Base-by-base conservation (phyloP, 2,113 vertebrate species). In the Spilogale gracilis region DNA sequence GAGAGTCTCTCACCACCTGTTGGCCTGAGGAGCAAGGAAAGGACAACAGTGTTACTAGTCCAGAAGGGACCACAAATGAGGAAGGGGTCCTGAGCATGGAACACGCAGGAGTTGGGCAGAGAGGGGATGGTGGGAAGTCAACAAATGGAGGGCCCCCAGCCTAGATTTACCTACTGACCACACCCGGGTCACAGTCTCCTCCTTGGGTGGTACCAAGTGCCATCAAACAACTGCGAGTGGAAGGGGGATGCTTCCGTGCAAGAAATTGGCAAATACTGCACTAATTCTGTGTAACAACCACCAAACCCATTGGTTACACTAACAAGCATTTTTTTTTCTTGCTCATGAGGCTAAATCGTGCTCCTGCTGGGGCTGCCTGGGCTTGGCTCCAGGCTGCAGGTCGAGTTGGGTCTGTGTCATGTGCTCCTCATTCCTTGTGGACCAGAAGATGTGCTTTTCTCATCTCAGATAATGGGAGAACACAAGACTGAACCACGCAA, bases 81-180 rank as follows among this genome's bases (percentile, higher is more conserved):
- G 78, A 43, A 6, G 25, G 38, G 52, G 5, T 52, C 30, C 88
- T 30, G 67, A 45, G 65, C 52, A 58, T 32, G 65, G 54, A 45
- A 27, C 38, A 18, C 45, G 23, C 7, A 5, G 50, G 84, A 27
- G 10, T 2, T 30, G 54, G 32, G 73, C 38, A 13, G n/a, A 79
- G 30, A 79, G 32, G 13, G 73, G n/a, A 12, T 0, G 5, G 25
- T 2, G 56, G 0, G 4, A 16, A 9, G 65, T 13, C 7, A 45
- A 56, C 25, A 54, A 30, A 25, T 4, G 63, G 50, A 52, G 18
- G 27, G 58, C 67, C 54, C 0, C 56, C 21, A 30, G 23, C 50
- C 54, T 2, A 74, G 60, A 18, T 1, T 9, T 1, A 5, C n/a
- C 80, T 21, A 8, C 13, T 18, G 27, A 23, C 63, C 71, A 18